A percentile compares a stretch with the other conserved stretches of the same genome.
Conservation (phyloP, 2,888 invertebrate species). For the Cynaeus angustus region DNA sequence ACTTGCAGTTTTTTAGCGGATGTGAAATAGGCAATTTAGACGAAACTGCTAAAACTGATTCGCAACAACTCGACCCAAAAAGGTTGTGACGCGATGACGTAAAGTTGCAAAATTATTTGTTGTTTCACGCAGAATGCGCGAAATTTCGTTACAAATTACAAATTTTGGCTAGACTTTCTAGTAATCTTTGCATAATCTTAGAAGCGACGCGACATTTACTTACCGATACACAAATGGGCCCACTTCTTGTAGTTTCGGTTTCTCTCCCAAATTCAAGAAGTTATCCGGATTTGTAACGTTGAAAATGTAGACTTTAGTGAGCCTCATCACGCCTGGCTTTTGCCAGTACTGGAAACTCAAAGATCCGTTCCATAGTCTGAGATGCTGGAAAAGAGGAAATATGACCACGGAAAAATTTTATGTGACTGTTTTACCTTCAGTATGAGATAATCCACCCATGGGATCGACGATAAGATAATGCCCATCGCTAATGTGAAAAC, state of each 20-base stretch:
- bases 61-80: too few species aligned
- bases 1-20: too few species aligned
- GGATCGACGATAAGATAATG: conserved; percentile 87
- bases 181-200: too few species aligned
- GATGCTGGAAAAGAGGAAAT: conserved; percentile 83
- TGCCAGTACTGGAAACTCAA: conserved; percentile 93
- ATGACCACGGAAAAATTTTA: too few species aligned
- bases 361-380: conserved; percentile 88
- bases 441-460: conserved; percentile 91
- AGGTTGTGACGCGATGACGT: too few species aligned
- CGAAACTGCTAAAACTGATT: too few species aligned
- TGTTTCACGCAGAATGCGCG: too few species aligned
- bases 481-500: conserved; percentile 86
- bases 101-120: too few species aligned
- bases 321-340: conserved; percentile 86
- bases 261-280: conserved; percentile 84
- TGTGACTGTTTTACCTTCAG: conserved; percentile 86
- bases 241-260: conserved; percentile 86
- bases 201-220: conserved; percentile 61
- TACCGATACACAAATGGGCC: conserved; percentile 92
- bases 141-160: too few species aligned
- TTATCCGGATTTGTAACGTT: conserved; percentile 91
- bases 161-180: too few species aligned
- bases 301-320: conserved; percentile 92
- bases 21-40: too few species aligned